Conservation (phyloP, 2,888 invertebrate species). For the Drosophila hawaiiensis region DNA sequence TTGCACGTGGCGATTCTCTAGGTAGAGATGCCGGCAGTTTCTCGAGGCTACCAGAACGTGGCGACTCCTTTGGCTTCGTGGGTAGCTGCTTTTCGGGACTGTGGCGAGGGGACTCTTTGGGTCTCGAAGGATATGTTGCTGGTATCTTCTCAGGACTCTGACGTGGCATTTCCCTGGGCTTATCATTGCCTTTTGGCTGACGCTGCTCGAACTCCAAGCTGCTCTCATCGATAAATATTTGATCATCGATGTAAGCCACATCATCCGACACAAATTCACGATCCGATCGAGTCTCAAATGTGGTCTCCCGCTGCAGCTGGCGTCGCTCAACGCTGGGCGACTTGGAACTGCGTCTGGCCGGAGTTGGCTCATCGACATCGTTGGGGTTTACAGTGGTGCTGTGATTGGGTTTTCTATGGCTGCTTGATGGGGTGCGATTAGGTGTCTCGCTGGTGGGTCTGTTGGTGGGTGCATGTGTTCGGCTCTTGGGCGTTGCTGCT, state of each 20-base stretch:
- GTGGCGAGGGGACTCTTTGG: slow-evolving; percentile 34
- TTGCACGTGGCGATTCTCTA: slow-evolving; percentile 33
- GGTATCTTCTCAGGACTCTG: slow-evolving; percentile 32
- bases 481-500: slow-evolving; percentile 66
- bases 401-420: slow-evolving; percentile 47
- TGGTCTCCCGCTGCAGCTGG: slow-evolving; percentile 70
- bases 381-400: slow-evolving; percentile 30
- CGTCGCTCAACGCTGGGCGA: slow-evolving; percentile 70
- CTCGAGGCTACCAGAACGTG: slow-evolving; percentile 26
- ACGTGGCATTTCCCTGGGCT: slow-evolving; percentile 4
- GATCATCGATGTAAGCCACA: slow-evolving; percentile 50
- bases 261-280: slow-evolving; percentile 46
- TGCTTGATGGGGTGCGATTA: slow-evolving; percentile 64
- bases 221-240: slow-evolving; percentile 57
- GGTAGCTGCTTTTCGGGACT: slow-evolving; percentile 36
- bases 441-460: slow-evolving; percentile 48
- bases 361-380: slow-evolving; percentile 31
- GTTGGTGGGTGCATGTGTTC: slow-evolving; percentile 49
- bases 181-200: slow-evolving; percentile 20
- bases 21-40: slow-evolving; percentile 13
- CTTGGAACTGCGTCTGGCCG: slow-evolving; percentile 60
- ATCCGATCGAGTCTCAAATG: slow-evolving; percentile 62
- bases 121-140: slow-evolving; percentile 7
- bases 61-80: slow-evolving; percentile 15
- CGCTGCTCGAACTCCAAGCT: slow-evolving; percentile 22